phyloP scores from a whole-genome alignment of 2,797 vertebrate genomes.

The Odontamblyopus lacepedii region DNA sequence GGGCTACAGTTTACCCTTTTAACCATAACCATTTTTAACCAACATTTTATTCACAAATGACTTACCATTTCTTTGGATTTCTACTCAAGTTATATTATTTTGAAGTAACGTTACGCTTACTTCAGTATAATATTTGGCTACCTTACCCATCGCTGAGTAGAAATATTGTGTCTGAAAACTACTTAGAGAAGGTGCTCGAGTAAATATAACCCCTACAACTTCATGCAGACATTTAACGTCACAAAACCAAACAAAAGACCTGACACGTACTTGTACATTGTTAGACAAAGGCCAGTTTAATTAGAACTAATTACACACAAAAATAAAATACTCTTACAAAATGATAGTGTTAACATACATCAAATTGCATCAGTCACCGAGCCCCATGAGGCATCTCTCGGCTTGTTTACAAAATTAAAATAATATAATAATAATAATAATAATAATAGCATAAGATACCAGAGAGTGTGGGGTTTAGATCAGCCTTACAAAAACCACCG shows the following conservation, averaged over 20 bases:
- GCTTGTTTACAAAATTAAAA: slow-evolving; percentile 40
- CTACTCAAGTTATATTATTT: no score
- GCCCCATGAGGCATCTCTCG: slow-evolving; percentile 79
- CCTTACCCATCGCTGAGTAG: no score
- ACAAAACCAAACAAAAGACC: not conserved
- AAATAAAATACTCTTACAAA: slow-evolving; percentile 89
- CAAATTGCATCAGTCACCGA: slow-evolving; percentile 83
- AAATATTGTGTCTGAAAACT: no score
- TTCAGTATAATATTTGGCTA: no score
- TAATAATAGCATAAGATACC: slow-evolving; percentile 31
- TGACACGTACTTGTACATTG: slow-evolving; percentile 50
- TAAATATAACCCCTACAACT: not conserved
- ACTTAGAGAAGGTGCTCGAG: no score
- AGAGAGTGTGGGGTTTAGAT: slow-evolving; percentile 55
- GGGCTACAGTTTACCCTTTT: no score
- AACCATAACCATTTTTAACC: no score
- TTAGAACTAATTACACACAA: slow-evolving; percentile 91
- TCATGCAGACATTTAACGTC: not conserved
- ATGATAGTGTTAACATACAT: slow-evolving; percentile 85
- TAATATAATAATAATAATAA: not conserved
- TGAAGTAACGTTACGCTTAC: not conserved
- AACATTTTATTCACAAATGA: no score
- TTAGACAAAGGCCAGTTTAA: slow-evolving; percentile 87
- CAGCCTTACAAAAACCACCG: slow-evolving; percentile 58
- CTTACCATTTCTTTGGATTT: no score